phyloP scores from a whole-genome alignment of 2,797 vertebrate species.

The Sebastes hubbsi region DNA sequence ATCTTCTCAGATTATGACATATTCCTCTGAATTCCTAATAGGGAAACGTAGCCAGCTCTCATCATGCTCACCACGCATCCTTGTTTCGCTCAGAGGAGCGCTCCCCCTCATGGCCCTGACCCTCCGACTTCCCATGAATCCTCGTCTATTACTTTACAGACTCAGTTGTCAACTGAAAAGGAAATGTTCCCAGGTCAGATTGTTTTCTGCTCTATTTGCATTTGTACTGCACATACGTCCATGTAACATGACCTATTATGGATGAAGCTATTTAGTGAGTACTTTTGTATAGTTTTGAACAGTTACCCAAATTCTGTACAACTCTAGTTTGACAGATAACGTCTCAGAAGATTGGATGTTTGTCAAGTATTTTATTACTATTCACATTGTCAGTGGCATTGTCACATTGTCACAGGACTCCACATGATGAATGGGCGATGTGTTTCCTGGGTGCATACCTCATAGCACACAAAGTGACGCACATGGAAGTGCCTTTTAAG shows the following conservation, averaged over 20 bases:
- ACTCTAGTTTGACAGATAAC: background rate
- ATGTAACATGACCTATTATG: background rate
- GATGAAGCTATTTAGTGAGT: background rate
- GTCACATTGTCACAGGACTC: background rate
- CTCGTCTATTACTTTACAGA: slow-evolving; percentile 1
- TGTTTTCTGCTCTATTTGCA: background rate
- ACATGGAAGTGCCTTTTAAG: background rate
- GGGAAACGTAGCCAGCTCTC: background rate
- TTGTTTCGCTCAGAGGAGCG: background rate
- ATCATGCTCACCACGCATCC: background rate
- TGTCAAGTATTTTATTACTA: too few relatives aligned
- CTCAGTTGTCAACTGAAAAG: slow-evolving; percentile 4
- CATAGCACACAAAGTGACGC: background rate
- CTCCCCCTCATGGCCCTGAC: background rate
- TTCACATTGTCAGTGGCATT: background rate
- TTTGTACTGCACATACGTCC: background rate
- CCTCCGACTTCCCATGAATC: background rate
- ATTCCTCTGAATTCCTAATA: slow-evolving; percentile 9
- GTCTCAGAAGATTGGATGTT: too few relatives aligned
- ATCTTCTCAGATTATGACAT: slow-evolving; percentile 8
- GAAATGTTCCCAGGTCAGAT: background rate
- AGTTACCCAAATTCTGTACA: background rate
- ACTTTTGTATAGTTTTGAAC: background rate
- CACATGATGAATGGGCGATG: background rate
- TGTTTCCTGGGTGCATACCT: background rate